These are phyloP conservation scores for Tipula lateralis DNA, from an alignment of 2,888 invertebrate species.

Conservation along the genomic window DNA sequence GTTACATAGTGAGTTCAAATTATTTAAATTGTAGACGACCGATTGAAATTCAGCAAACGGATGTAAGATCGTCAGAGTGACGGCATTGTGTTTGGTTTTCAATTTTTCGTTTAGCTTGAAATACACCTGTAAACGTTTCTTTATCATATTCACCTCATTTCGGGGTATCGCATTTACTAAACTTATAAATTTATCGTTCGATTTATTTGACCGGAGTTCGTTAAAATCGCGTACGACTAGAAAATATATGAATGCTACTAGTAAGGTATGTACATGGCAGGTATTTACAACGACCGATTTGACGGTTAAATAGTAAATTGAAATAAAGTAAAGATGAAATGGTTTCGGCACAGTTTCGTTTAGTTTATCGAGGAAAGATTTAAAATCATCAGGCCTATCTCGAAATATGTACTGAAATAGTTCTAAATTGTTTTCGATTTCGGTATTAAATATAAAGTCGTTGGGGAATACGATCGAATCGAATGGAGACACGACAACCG, in stretches of 20 bases:
- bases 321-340: constrained; percentile 43
- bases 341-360: constrained; percentile 41
- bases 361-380: constrained; percentile 38
- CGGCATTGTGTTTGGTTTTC: constrained; percentile 41
- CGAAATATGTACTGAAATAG: constrained; percentile 39
- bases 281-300: constrained; percentile 42
- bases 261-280: constrained; percentile 42
- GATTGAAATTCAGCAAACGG: constrained; percentile 47
- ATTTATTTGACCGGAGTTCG: not conserved
- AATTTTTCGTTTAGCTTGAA: constrained; percentile 47
- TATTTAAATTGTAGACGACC: constrained; percentile 44
- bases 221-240: constrained; percentile 37
- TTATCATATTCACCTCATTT: constrained; percentile 28
- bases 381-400: not conserved
- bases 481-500: constrained; percentile 42
- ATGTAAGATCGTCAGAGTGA: constrained; percentile 43
- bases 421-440: constrained; percentile 38
- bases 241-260: constrained; percentile 43
- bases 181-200: not conserved
- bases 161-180: constrained; percentile 30
- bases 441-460: constrained; percentile 36
- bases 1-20: constrained; percentile 60
- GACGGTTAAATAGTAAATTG: constrained; percentile 46
- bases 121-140: constrained; percentile 42
- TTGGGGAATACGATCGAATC: not conserved